A percentile compares a stretch with the other conserved stretches of the same genome.
phyloP scores from a whole-genome alignment of 2,113 vertebrate genomes.

The Percopsis transmontana region DNA sequence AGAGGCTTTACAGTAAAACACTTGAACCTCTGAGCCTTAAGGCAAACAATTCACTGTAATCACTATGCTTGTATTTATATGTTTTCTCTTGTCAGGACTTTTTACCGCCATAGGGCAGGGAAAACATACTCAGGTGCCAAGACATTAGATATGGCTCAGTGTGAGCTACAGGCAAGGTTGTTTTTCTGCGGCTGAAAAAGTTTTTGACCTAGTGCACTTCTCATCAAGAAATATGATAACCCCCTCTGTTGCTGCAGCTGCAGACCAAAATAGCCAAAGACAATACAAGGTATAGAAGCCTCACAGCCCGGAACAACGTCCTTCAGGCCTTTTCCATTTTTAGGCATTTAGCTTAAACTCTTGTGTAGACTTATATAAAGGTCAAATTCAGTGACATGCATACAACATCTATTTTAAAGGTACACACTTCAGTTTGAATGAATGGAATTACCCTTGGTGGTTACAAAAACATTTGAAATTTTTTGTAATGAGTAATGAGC shows the following conservation, averaged over 20 bases:
- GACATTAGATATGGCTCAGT: constrained; percentile 51
- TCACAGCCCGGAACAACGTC: constrained; percentile 1
- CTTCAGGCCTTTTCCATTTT: too few species aligned
- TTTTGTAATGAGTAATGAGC: too few species aligned
- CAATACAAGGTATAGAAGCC: constrained; percentile 45
- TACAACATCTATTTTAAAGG: too few species aligned
- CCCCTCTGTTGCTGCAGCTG: constrained; percentile 30
- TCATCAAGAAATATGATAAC: constrained; percentile 60
- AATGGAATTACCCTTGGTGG: too few species aligned
- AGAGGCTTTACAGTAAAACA: too few species aligned
- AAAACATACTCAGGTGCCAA: constrained; percentile 17
- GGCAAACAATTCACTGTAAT: constrained; percentile 36
- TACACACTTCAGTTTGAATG: too few species aligned
- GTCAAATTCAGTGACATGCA: too few species aligned
- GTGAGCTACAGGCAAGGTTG: constrained; percentile 44
- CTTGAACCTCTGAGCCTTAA: constrained; percentile 31
- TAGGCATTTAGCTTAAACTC: too few species aligned
- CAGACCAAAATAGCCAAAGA: constrained; percentile 59
- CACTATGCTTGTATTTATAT: constrained; percentile 29
- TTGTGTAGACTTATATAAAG: too few species aligned
- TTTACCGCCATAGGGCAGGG: constrained; percentile 35
- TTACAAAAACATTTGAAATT: too few species aligned
- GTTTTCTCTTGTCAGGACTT: constrained; percentile 41
- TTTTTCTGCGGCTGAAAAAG: constrained; percentile 57
- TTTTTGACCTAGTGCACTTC: constrained; percentile 66